Evolutionary conservation across 2,888 invertebrate genomes (phyloP), one percentile per base, ranked within the genome.

Genomic region (Rhingia rostrata): DNA sequence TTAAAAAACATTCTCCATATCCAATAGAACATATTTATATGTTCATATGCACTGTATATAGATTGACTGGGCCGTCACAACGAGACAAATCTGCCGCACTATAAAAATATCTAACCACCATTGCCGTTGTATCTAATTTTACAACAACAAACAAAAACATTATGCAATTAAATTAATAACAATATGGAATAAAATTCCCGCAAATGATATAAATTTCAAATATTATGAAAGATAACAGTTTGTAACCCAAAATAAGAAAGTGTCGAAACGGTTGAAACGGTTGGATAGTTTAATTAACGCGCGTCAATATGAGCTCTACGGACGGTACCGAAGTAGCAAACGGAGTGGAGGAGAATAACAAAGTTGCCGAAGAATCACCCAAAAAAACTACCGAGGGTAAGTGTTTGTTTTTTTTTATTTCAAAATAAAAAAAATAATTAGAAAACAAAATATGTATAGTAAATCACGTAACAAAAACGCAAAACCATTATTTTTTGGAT

Each of bases 311-410:
- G 83, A 84, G 83, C 70, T 49, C 49, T 22, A 41, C 63, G 22
- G 82, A 51, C 12, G 79, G 14, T n/a, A 53, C 73, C 49, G 83
- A 84, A 60, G 32, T 74, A 64, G 61, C 66, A 2, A 79, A 79
- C 60, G 79, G 79, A 33, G 43, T 74, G 79, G 83, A 84, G 22
- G 83, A 84, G 47, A 39, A 7, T 39, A 74, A 73, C 43, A 84
- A 84, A 33, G 74, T 47, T 54, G 30, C 41, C 10, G 69, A 43
- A 22, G 58, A 53, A 9, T 69, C 53, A 12, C 69, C 73, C 33
- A 60, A 78, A 60, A 84, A 79, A 35, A 69, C 30, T 22, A 64
- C 22, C 41, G 78, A 83, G 56, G 82, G 82, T 83, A 78, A 77
- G 66, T 64, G 39, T 5, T 22, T 6, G n/a, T n/a, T 22, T 22